Evolutionary conservation across 2,113 vertebrate species (phyloP).

Genomic region (Syrmaticus mikado): DNA sequence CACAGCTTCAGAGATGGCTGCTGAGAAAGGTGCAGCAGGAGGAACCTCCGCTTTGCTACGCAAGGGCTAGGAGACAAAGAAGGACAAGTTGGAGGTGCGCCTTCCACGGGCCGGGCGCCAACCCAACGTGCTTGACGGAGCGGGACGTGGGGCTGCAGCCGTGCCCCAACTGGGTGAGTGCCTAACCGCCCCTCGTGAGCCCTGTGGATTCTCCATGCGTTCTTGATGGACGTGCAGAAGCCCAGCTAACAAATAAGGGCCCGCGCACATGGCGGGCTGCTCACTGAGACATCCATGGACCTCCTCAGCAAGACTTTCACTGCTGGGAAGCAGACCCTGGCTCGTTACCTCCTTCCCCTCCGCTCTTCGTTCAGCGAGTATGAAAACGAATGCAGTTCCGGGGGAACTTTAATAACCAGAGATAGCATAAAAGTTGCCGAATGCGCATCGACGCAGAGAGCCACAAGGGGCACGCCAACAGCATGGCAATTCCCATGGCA

Average conservation of each 20-base stretch:
- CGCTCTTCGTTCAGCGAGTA: background rate
- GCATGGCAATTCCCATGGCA: background rate
- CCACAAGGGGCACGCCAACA: background rate
- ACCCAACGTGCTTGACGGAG: background rate
- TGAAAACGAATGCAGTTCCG: background rate
- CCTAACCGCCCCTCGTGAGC: background rate
- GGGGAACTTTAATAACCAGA: background rate
- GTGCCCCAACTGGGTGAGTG: accelerated
- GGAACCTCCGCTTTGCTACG: background rate
- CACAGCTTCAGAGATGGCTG: background rate
- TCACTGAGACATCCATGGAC: background rate
- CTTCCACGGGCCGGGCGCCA: background rate
- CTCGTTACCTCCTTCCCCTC: background rate
- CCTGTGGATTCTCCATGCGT: accelerated
- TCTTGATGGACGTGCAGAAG: accelerated
- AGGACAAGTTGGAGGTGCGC: background rate
- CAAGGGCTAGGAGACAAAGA: slow-evolving; percentile 27
- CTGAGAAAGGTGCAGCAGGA: background rate
- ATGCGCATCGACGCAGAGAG: background rate
- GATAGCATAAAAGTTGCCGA: background rate
- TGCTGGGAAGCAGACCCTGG: background rate
- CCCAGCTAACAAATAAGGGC: background rate
- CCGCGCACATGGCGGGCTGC: background rate
- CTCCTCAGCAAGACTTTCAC: background rate
- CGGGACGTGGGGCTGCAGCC: background rate